These are phyloP conservation scores for Lichenostomus cassidix DNA, from an alignment of 2,113 vertebrate species.

Conservation along the genomic window DNA sequence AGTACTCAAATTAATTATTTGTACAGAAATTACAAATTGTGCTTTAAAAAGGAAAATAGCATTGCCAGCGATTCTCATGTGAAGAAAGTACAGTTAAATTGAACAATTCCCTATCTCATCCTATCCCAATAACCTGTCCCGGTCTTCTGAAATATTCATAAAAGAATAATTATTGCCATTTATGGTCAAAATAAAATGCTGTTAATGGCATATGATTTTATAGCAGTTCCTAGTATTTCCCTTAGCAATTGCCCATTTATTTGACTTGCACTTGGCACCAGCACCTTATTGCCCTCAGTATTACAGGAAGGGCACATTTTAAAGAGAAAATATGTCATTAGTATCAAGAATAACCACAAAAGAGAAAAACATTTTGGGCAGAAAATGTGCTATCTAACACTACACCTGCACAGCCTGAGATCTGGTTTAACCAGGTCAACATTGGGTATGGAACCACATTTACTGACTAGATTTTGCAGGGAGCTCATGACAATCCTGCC, in stretches of 20 bases:
- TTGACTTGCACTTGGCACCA: constrained; percentile 51
- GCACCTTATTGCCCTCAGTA: background rate
- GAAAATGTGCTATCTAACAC: background rate
- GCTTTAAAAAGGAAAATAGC: background rate
- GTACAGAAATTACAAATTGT: background rate
- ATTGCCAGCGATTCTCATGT: background rate
- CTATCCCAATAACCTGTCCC: background rate
- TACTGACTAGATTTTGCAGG: background rate
- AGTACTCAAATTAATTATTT: background rate
- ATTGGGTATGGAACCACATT: background rate
- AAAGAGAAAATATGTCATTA: background rate
- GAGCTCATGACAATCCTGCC: background rate
- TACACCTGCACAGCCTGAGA: background rate
- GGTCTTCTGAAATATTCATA: constrained; percentile 49
- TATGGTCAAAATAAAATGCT: constrained; percentile 43
- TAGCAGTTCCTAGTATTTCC: constrained; percentile 19
- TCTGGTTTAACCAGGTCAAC: background rate
- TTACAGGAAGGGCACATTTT: background rate
- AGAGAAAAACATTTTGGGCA: background rate
- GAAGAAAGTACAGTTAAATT: constrained; percentile 23
- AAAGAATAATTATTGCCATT: constrained; percentile 16
- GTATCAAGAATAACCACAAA: background rate
- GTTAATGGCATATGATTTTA: constrained; percentile 45
- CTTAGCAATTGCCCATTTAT: constrained; percentile 36
- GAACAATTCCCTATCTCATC: constrained; percentile 28